A percentile compares a stretch with the other conserved stretches of the same genome.
Evolutionary conservation across 2,113 vertebrate genomes (phyloP).

Genomic region (Ramphastos sulfuratus): DNA sequence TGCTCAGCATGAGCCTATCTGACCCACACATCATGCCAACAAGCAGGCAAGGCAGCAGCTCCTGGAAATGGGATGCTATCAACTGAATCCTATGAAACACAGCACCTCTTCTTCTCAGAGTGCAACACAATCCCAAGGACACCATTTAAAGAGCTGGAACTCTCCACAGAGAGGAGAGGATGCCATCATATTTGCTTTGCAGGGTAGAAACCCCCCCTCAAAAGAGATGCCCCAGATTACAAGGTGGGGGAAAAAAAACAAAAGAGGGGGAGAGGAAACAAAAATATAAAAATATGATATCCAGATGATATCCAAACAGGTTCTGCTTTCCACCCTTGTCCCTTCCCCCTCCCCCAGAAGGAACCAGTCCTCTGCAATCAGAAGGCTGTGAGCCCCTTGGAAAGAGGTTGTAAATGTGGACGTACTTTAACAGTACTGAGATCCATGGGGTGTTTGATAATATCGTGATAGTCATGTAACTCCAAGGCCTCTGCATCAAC

Average conservation of each 20-base stretch:
- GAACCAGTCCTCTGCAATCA: slow-evolving; percentile 20
- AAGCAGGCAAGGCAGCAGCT: not conserved
- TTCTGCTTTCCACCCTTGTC: not conserved
- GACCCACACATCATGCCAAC: not conserved
- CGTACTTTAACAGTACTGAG: slow-evolving; percentile 94
- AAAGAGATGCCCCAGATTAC: not conserved
- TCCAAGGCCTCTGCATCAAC: slow-evolving; percentile 92
- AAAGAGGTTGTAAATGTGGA: slow-evolving; percentile 23
- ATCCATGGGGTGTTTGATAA: slow-evolving; percentile 98
- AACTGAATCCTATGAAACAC: slow-evolving; percentile 10
- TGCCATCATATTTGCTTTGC: not conserved
- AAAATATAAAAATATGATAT: not conserved
- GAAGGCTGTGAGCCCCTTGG: not conserved
- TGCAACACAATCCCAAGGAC: slow-evolving; percentile 1
- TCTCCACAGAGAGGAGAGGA: not conserved
- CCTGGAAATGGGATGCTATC: slow-evolving; percentile 31
- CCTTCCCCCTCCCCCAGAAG: slow-evolving; percentile 40
- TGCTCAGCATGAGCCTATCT: slow-evolving; percentile 14
- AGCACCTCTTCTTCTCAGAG: slow-evolving; percentile 34
- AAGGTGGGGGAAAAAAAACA: not conserved
- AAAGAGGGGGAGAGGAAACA: not conserved
- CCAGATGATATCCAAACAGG: not conserved
- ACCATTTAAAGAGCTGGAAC: not conserved
- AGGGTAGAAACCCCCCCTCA: not conserved
- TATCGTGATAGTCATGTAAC: slow-evolving; percentile 94